Base-by-base conservation (phyloP, 1,140 invertebrate genomes). In the Polypedilum vanderplanki region DNA sequence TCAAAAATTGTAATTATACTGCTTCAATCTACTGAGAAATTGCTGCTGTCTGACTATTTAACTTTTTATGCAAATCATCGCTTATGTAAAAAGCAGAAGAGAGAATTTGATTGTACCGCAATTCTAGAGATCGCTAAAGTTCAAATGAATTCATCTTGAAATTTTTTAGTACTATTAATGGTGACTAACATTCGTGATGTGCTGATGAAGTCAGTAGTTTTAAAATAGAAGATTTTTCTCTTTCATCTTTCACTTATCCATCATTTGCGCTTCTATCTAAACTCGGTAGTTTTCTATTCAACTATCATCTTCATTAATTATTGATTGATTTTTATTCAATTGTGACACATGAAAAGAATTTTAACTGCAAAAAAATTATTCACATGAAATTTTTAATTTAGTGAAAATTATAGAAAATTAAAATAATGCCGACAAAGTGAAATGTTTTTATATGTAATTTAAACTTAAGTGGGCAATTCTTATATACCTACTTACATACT, bases 1-100 rank as follows among this genome's bases (percentile, higher is more conserved):
- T 70, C 65, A 70, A 70, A 22, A 70, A 70, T 70, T 70, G 20
- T 70, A 70, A 70, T 70, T 70, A 70, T 18, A 57, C n/a, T 12
- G 9, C 12, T 57, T 15, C n/a, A 15, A 70, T 3, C 8, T 18
- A 70, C 7, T 18, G 17, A 70, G 20, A 22, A 70, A 70, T 70
- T 70, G 20, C 65, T 70, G 17, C 65, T 70, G 41, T n/a, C 10
- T 57, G 65, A 70, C 17, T 70, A 70, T 20, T 70, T 70, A 18
- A 20, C 18, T 33, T 70, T 70, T 70, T 70, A 70, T 70, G 65
- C 65, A 70, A 70, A 70, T 70, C 65, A 70, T 70, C 20, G 17
- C 17, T 22, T 22, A 18, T 20, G 65, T 57, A 57, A 15, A 17
- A 57, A 57, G 46, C 46, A 12, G 46, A 57, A 12, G 46, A 57